Base-by-base conservation (phyloP, 1,140 invertebrate genomes). In the Brachionus koreanus region DNA sequence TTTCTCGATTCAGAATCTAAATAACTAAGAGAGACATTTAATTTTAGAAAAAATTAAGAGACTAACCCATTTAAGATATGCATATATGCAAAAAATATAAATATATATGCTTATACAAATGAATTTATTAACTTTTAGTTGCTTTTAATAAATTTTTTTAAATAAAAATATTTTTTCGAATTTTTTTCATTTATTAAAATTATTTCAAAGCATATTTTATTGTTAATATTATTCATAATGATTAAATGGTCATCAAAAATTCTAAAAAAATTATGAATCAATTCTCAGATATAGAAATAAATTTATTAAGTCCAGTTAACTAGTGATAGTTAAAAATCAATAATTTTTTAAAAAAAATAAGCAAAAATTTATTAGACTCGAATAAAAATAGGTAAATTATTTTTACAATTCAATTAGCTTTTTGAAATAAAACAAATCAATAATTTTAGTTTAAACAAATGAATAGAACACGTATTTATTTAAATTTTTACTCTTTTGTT, bases 101-200 rank as follows among this genome's bases (percentile, higher is more conserved):
- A 42, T 42, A 42, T 42, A 57, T 57, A 57, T 7, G 13, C 13
- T 23, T 29, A 63, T 63, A 29, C 19, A 37, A 69, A 69, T 46
- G 69, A 74, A 74, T 74, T 49, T 46, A 25, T 74, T 74, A 74
- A 74, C 69, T 74, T 25, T 74, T 74, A 25, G 39, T 74, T 74
- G 43, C 23, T 74, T 19, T 57, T 23, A 19, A 25, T 23, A 7
- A 19, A 57, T 19, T 19, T 23, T 25, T 42, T 42, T 42, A 1
- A 4, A 2, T 42, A 13, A 7, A 42, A 42, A 49, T 13, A n/a
- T 13, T 49, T 49, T 16, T 49, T 13, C 43, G 43, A 49, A 49
- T n/a, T 49, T 46, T 46, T 13, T 49, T 49, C 4, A 49, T n/a
- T n/a, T n/a, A 49, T n/a, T n/a, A 13, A 16, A 49, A 1, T n/a